Conservation (phyloP, 2,113 vertebrate species). For the Micromys minutus region DNA sequence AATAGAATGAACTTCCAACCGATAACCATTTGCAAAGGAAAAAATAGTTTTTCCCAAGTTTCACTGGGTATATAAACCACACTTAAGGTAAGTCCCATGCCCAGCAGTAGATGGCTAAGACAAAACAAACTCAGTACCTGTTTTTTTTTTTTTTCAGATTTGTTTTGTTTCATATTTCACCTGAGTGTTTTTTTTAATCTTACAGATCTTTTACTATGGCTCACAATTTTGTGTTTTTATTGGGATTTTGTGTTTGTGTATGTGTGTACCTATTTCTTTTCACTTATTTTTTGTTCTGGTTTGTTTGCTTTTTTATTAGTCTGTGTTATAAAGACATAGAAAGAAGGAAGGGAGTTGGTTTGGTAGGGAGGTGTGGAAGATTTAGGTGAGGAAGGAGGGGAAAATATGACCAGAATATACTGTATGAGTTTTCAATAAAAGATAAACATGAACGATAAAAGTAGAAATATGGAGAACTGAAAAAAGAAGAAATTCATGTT, state of each 20-base stretch:
- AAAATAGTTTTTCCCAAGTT: background rate
- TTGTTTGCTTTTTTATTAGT: background rate
- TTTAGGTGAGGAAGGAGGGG: background rate
- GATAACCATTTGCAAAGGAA: background rate
- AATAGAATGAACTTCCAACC: background rate
- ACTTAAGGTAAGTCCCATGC: background rate
- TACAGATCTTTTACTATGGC: background rate
- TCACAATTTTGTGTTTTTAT: background rate
- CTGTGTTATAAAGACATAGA: background rate
- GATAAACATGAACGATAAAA: background rate
- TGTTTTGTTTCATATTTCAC: background rate
- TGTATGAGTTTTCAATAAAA: background rate
- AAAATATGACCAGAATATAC: background rate
- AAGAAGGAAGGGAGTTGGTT: background rate
- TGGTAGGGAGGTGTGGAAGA: background rate
- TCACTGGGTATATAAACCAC: background rate
- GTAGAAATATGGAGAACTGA: background rate
- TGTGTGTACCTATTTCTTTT: background rate
- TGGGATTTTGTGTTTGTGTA: background rate
- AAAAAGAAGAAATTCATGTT: background rate
- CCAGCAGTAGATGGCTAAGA: background rate
- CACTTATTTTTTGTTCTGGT: background rate
- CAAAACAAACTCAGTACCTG: background rate
- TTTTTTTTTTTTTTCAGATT: background rate
- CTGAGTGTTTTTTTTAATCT: background rate